Evolutionary conservation across 2,888 invertebrate genomes (phyloP).

Genomic region (Nomada hirtipes): DNA sequence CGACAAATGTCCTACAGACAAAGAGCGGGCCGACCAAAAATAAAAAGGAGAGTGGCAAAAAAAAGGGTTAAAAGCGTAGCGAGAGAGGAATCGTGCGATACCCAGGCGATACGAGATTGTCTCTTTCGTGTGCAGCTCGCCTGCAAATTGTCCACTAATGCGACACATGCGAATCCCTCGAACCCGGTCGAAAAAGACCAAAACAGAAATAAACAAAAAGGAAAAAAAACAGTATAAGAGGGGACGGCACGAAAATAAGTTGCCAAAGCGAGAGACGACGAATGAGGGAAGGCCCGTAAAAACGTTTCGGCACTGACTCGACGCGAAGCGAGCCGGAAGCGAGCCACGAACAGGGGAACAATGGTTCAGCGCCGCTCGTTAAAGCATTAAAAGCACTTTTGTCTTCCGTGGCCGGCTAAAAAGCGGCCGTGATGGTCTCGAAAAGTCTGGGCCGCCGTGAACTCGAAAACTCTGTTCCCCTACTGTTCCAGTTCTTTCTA

Average conservation of each 20-base stretch:
- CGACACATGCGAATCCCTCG: conserved; percentile 10
- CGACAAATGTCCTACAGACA: background rate
- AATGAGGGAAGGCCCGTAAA: conserved; percentile 48
- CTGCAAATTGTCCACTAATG: conserved; percentile 28
- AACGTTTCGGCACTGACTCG: conserved; percentile 59
- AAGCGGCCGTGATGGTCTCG: conserved; percentile 60
- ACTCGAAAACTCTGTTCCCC: conserved; percentile 21
- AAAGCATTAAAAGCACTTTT: conserved; percentile 78
- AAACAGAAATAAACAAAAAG: background rate
- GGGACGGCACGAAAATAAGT: background rate
- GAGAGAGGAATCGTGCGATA: background rate
- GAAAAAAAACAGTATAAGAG: background rate
- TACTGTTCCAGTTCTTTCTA: conserved; percentile 30
- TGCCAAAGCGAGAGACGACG: conserved; percentile 15
- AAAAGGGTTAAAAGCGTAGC: conserved; percentile 6
- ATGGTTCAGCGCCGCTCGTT: conserved; percentile 71
- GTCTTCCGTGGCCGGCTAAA: conserved; percentile 64
- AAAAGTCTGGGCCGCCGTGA: conserved; percentile 38
- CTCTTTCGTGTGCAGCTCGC: conserved; percentile 10
- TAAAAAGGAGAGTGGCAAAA: background rate
- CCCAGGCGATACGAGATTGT: conserved; percentile 18
- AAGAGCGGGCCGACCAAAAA: background rate
- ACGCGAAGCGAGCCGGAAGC: conserved; percentile 41
- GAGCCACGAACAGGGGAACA: conserved; percentile 64
- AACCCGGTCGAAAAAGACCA: background rate